A percentile compares a stretch with the other conserved stretches of the same genome.
These are phyloP conservation scores for Cyanoderma ruficeps DNA, from an alignment of 2,113 vertebrate genomes.

Conservation along the genomic window DNA sequence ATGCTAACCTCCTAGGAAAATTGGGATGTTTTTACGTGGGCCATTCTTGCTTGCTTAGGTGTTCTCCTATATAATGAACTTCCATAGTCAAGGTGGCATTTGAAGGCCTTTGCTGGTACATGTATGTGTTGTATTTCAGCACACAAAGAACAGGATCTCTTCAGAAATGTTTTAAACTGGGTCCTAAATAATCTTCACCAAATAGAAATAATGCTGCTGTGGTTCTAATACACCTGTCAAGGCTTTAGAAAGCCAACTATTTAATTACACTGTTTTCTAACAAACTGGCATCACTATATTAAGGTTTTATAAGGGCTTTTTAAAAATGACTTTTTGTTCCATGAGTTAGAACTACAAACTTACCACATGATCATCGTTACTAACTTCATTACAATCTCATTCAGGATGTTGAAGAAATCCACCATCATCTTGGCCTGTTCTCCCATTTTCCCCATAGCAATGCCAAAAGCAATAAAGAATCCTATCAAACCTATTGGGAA, in stretches of 20 bases:
- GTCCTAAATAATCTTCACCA: background rate
- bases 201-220: background rate
- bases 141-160: background rate
- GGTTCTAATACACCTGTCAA: background rate
- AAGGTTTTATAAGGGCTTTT: background rate
- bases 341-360: conserved; percentile 66
- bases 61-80: background rate
- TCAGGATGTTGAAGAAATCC: conserved; percentile 98
- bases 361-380: conserved; percentile 99
- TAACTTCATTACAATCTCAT: conserved; percentile 98
- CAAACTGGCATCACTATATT: background rate
- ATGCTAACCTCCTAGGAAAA: background rate
- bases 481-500: conserved; percentile 89
- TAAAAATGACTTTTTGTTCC: background rate
- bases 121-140: background rate
- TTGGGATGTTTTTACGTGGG: background rate
- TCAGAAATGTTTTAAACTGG: background rate
- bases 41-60: background rate
- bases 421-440: conserved; percentile 97
- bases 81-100: background rate
- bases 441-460: conserved; percentile 99
- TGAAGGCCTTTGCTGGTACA: background rate
- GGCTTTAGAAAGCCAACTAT: background rate
- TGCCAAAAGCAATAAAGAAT: conserved; percentile 99
- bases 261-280: background rate